These are phyloP conservation scores for Drosophila setosimentum DNA, from an alignment of 2,888 invertebrate genomes.

Conservation along the genomic window DNA sequence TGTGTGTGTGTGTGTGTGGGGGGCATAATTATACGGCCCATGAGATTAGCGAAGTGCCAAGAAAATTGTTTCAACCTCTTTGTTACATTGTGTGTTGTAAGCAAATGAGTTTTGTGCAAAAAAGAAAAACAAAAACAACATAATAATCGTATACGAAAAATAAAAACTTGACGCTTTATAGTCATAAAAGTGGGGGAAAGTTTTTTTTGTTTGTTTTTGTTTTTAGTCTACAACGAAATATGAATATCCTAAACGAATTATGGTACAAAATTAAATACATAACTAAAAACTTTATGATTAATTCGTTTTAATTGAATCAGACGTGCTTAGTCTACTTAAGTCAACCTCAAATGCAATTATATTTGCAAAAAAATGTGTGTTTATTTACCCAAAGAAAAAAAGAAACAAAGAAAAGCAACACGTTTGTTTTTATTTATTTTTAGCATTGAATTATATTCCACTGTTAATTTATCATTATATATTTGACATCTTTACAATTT, in stretches of 20 bases:
- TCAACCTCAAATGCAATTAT: not conserved
- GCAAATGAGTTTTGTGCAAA: constrained; percentile 60
- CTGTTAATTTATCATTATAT: constrained; percentile 4
- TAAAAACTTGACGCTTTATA: constrained; percentile 16
- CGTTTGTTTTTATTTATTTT: not conserved
- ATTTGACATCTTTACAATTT: not conserved
- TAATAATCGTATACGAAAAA: constrained; percentile 21
- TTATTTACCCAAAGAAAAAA: not conserved
- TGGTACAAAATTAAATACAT: not conserved
- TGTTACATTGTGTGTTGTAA: constrained; percentile 61
- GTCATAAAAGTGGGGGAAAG: constrained; percentile 40
- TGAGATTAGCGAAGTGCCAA: constrained; percentile 66
- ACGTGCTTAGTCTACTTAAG: not conserved
- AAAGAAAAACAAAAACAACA: constrained; percentile 18
- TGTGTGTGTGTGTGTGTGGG: not conserved
- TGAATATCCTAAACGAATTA: constrained; percentile 29
- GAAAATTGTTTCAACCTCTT: constrained; percentile 63
- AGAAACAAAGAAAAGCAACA: not conserved
- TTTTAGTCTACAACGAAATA: constrained; percentile 11
- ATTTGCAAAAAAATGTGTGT: not conserved
- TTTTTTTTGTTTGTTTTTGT: not conserved
- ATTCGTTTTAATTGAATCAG: not conserved
- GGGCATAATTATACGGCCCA: constrained; percentile 71
- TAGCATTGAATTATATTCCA: not conserved
- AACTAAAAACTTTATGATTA: not conserved